Evolutionary conservation across 2,113 vertebrate species (phyloP).

Genomic region (Todiramphus chloris): DNA sequence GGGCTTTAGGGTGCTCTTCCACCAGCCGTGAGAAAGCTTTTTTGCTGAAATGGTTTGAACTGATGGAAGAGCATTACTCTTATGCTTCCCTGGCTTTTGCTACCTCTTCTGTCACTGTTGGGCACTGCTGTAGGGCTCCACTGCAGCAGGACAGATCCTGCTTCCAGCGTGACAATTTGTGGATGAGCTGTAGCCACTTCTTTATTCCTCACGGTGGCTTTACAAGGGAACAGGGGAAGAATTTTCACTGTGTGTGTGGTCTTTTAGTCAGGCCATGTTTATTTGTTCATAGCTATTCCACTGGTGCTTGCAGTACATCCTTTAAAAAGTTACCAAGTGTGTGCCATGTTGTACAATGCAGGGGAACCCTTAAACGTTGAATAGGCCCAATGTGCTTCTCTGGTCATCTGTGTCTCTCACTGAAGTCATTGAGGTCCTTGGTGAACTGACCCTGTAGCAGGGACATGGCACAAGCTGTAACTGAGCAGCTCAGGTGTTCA

Average conservation of each 20-base stretch:
- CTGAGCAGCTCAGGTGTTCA: background rate
- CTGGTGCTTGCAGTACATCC: background rate
- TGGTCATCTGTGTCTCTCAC: fast-evolving
- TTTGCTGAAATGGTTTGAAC: background rate
- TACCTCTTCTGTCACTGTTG: background rate
- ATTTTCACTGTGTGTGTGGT: fast-evolving
- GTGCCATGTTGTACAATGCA: background rate
- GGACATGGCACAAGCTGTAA: background rate
- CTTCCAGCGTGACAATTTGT: background rate
- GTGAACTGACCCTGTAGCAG: background rate
- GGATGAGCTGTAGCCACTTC: background rate
- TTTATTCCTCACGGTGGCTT: background rate
- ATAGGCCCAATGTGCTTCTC: background rate
- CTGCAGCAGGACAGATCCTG: background rate
- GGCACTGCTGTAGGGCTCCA: background rate
- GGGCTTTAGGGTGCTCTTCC: background rate
- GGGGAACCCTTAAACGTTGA: background rate
- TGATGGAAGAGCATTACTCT: background rate
- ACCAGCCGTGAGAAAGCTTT: background rate
- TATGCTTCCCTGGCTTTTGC: background rate
- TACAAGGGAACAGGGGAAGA: background rate
- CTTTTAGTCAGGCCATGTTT: background rate
- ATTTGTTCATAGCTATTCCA: background rate
- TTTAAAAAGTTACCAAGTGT: background rate
- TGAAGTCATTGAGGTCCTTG: background rate